phyloP scores from a whole-genome alignment of 2,888 invertebrate genomes.

The Napeogenes sylphis region DNA sequence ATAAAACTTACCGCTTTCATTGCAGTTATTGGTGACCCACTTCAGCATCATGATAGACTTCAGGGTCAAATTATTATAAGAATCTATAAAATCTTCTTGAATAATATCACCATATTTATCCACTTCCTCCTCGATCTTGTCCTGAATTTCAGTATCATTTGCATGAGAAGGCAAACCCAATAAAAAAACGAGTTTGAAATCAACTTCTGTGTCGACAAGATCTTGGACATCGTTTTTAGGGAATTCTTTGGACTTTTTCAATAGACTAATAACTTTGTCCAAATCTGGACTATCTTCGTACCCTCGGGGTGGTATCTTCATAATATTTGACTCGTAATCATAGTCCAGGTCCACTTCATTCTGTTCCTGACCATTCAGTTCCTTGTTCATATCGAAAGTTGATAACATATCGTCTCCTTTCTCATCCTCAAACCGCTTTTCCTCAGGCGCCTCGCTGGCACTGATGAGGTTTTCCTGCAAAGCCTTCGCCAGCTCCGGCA shows the following conservation, averaged over 20 bases:
- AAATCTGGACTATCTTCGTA: conserved; percentile 52
- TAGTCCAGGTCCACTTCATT: conserved; percentile 50
- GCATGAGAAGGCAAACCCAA: conserved; percentile 80
- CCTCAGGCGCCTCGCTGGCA: conserved; percentile 43
- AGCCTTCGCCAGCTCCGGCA: conserved; percentile 62
- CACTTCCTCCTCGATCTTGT: conserved; percentile 81
- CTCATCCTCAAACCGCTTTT: conserved; percentile 58
- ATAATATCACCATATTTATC: conserved; percentile 85
- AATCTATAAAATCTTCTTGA: conserved; percentile 89
- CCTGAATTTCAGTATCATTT: conserved; percentile 77
- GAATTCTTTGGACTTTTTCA: conserved; percentile 48
- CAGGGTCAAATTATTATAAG: conserved; percentile 90
- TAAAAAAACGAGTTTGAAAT: conserved; percentile 68
- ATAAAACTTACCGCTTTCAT: conserved; percentile 60
- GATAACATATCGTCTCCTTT: conserved; percentile 50
- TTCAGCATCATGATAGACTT: conserved; percentile 92
- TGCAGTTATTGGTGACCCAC: conserved; percentile 85
- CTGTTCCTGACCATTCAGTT: conserved; percentile 46
- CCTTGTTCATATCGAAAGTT: conserved; percentile 68
- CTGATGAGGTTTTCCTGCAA: conserved; percentile 48
- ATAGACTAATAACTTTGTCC: conserved; percentile 46
- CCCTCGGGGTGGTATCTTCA: conserved; percentile 69
- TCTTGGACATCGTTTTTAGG: conserved; percentile 35
- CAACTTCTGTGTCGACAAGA: conserved; percentile 39
- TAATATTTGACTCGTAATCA: conserved; percentile 61